phyloP scores from a whole-genome alignment of 1,140 invertebrate genomes.

The Aporrectodea caliginosa region DNA sequence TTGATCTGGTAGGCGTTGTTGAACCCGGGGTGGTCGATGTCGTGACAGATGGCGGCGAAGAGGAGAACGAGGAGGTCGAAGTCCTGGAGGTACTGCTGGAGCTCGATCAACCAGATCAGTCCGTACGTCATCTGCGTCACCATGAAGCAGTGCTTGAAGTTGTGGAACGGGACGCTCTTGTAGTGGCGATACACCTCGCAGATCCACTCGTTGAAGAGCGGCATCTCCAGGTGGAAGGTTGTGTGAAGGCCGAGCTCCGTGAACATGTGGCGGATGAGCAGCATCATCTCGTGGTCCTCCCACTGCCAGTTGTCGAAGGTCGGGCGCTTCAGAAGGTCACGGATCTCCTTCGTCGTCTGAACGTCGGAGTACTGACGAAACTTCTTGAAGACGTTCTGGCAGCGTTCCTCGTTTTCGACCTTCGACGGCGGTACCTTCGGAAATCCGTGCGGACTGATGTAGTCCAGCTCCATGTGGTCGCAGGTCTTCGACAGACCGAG shows the following conservation, averaged over 20 bases:
- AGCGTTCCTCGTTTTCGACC: neutral
- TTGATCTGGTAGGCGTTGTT: slow-evolving; percentile 67
- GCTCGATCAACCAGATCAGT: slow-evolving; percentile 58
- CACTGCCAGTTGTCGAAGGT: slow-evolving; percentile 1
- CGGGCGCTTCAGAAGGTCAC: neutral
- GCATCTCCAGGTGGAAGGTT: neutral
- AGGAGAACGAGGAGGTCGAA: slow-evolving; percentile 75
- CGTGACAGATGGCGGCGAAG: slow-evolving; percentile 73
- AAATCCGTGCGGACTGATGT: neutral
- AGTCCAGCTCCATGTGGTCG: neutral
- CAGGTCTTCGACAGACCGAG: neutral
- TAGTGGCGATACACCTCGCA: slow-evolving; percentile 70
- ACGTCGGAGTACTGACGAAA: neutral
- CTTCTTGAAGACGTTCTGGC: neutral
- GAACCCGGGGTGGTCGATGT: slow-evolving; percentile 58
- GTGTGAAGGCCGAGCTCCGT: neutral
- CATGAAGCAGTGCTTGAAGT: slow-evolving; percentile 84
- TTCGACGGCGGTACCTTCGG: too few relatives aligned
- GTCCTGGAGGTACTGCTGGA: slow-evolving; percentile 67
- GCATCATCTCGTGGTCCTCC: neutral
- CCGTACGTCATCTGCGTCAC: slow-evolving; percentile 82
- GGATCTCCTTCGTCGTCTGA: neutral
- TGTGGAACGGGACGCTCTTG: slow-evolving; percentile 85
- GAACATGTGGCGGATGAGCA: neutral
- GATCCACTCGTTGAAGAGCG: neutral